Evolutionary conservation across 30 jellyfish, hydroid and myxozoan genomes (phyloP).

Genomic region (Turritopsis rubra): DNA sequence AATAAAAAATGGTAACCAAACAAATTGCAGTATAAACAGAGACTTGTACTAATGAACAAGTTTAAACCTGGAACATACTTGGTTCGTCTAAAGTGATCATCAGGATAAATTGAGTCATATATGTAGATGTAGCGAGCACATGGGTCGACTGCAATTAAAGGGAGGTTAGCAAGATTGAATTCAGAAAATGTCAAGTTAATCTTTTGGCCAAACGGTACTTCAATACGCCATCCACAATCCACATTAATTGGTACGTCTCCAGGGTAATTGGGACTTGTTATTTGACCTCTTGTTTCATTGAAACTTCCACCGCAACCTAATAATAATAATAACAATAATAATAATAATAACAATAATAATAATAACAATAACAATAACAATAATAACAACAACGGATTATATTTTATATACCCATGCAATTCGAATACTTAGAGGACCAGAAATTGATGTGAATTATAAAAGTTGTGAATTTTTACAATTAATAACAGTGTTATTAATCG

Average conservation of each 20-base stretch:
- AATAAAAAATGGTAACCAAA: no score
- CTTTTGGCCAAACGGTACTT: constrained; percentile 60
- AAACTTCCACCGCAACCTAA: constrained; percentile 76
- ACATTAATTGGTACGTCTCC: constrained; percentile 36
- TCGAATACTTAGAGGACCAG: no score
- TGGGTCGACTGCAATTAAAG: not conserved
- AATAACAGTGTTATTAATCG: no score
- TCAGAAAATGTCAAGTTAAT: constrained; percentile 44
- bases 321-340: no score
- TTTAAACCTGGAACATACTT: not conserved
- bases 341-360: no score
- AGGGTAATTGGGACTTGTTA: constrained; percentile 50
- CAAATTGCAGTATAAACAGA: not conserved
- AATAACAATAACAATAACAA: no score
- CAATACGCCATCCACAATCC: constrained; percentile 68
- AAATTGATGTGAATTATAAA: no score
- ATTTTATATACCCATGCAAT: no score
- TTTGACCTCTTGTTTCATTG: constrained; percentile 39
- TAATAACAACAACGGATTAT: no score
- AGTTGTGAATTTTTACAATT: no score
- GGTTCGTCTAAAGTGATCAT: constrained; percentile 9
- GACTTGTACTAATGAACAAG: not conserved
- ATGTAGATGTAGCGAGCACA: not conserved
- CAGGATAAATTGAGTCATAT: not conserved
- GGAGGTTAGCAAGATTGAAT: constrained; percentile 28